These are phyloP conservation scores for Eulemur rufifrons DNA, from an alignment of 2,113 vertebrate species.

Conservation along the genomic window DNA sequence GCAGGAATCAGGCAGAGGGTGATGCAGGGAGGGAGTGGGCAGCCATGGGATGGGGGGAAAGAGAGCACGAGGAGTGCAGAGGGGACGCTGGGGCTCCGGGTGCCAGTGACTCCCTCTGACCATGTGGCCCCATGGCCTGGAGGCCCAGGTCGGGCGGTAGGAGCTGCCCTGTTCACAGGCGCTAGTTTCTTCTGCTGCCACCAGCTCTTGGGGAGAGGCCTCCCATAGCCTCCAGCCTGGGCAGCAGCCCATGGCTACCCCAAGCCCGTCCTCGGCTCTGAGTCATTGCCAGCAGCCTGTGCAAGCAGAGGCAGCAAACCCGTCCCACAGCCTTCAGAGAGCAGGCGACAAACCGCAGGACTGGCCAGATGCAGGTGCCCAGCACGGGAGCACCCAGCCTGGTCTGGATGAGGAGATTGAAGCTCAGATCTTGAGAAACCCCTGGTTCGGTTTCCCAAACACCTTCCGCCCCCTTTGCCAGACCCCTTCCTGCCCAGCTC, in stretches of 20 bases:
- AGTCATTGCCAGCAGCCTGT: conserved; percentile 8
- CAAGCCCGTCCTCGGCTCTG: neutral
- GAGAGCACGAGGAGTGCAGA: neutral
- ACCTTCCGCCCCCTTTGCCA: neutral
- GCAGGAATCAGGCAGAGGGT: neutral
- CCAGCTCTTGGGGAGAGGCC: neutral
- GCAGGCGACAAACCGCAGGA: neutral
- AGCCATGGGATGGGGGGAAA: neutral
- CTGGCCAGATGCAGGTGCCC: neutral
- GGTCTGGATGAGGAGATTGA: neutral
- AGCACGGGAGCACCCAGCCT: neutral
- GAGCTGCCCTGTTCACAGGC: neutral
- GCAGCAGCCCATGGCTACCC: neutral
- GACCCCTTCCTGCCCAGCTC: neutral
- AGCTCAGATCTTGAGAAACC: neutral
- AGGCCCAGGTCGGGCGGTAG: neutral
- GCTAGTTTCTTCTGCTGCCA: neutral
- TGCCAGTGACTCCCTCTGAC: neutral
- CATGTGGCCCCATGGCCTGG: neutral
- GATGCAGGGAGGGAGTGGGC: neutral
- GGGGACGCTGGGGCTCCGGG: neutral
- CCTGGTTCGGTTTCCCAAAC: neutral
- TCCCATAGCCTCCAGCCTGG: neutral
- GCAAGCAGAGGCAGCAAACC: neutral
- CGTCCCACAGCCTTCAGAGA: neutral